Percentiles rank a stretch among this genome's conserved stretches.
These are phyloP conservation scores for Pandemis cinnamomeana DNA, from an alignment of 2,888 invertebrate genomes.

Conservation along the genomic window DNA sequence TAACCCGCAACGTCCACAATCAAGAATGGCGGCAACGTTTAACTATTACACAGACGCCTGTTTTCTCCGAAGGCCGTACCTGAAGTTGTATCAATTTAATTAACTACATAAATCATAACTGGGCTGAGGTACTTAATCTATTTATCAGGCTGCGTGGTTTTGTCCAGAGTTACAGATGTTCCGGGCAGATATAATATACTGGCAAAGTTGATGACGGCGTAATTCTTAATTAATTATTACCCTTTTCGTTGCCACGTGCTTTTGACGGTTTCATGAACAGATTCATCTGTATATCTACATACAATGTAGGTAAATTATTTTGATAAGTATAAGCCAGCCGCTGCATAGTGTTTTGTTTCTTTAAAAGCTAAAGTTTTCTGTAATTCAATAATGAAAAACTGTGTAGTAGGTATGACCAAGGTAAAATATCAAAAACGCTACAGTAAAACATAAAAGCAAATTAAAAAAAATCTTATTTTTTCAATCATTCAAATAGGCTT, in stretches of 20 bases:
- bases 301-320: too few relatives aligned
- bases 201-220: not conserved
- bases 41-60: not conserved
- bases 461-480: not conserved
- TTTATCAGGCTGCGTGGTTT: slow-evolving; percentile 10
- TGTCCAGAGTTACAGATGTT: slow-evolving; percentile 7
- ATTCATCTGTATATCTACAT: too few relatives aligned
- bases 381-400: not conserved
- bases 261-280: not conserved
- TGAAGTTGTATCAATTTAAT: slow-evolving; percentile 19
- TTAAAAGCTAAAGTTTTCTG: not conserved
- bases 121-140: slow-evolving; percentile 12
- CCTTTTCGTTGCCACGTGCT: not conserved
- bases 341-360: not conserved
- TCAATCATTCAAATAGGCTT: not conserved
- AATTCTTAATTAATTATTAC: slow-evolving; percentile 5
- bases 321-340: not conserved
- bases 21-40: not conserved
- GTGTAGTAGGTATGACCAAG: too few relatives aligned
- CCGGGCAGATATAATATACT: not conserved
- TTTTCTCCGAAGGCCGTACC: not conserved
- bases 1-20: not conserved
- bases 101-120: slow-evolving; percentile 18
- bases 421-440: too few relatives aligned
- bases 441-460: too few relatives aligned